Conservation (phyloP, 1,140 invertebrate genomes). For the Drosophila persimilis region DNA sequence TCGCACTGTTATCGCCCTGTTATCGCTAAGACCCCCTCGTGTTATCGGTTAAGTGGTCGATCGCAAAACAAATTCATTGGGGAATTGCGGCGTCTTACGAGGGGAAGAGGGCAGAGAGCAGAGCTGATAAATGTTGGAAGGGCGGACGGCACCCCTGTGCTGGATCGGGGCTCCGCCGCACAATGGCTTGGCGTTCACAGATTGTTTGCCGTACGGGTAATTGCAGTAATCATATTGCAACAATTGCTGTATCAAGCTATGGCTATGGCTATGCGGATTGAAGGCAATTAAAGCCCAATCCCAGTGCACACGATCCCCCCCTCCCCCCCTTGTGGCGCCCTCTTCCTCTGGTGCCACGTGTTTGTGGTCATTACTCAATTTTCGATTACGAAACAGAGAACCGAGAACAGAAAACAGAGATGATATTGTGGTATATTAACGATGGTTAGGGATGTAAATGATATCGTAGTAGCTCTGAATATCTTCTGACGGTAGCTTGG, state of each 20-base stretch:
- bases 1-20: not conserved
- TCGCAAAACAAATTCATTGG: slow-evolving; percentile 27
- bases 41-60: slow-evolving; percentile 38
- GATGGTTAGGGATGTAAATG: too few species aligned
- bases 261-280: not conserved
- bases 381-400: slow-evolving; percentile 24
- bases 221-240: slow-evolving; percentile 33
- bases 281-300: slow-evolving; percentile 18
- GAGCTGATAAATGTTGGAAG: slow-evolving; percentile 10
- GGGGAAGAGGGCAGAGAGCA: slow-evolving; percentile 1
- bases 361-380: slow-evolving; percentile 16
- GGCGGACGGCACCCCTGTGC: not conserved
- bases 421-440: not conserved
- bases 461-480: too few species aligned
- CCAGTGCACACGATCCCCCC: slow-evolving; percentile 1
- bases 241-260: slow-evolving; percentile 6
- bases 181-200: slow-evolving; percentile 22
- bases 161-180: not conserved
- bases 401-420: not conserved
- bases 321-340: too few species aligned
- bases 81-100: slow-evolving; percentile 2
- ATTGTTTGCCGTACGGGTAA: slow-evolving; percentile 10
- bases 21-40: not conserved
- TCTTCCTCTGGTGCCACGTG: too few species aligned
- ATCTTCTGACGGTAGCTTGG: too few species aligned